phyloP scores from a whole-genome alignment of 2,113 vertebrate genomes.

The Anser cygnoides region DNA sequence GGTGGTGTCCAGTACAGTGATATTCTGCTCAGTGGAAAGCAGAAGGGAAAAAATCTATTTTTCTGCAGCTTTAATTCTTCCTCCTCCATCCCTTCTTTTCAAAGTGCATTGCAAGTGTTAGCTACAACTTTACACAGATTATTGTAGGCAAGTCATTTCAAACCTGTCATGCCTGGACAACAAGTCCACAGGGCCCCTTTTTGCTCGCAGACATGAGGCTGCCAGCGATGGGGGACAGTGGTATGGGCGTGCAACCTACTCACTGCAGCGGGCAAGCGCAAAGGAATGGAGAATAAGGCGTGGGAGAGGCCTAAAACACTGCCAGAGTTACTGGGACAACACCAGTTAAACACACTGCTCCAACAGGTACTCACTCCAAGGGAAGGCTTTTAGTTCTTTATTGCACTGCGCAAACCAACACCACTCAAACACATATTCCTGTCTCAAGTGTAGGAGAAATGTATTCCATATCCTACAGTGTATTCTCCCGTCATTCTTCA shows the following conservation, averaged over 20 bases:
- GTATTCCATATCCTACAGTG: neutral
- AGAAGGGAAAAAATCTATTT: neutral
- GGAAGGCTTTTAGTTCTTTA: neutral
- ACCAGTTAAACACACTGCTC: neutral
- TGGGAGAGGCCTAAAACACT: neutral
- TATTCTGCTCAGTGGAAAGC: neutral
- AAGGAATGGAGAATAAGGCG: neutral
- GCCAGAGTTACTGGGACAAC: conserved; percentile 7
- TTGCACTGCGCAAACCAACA: neutral
- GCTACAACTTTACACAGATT: neutral
- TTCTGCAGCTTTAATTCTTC: neutral
- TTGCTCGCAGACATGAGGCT: neutral
- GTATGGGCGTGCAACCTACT: neutral
- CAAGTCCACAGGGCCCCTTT: neutral
- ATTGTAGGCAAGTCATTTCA: neutral
- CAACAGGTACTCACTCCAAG: neutral
- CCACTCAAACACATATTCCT: neutral
- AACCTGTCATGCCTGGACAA: neutral
- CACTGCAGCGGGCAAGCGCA: neutral
- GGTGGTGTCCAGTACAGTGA: neutral
- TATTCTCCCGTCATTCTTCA: neutral
- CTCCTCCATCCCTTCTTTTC: neutral
- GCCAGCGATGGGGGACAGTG: neutral
- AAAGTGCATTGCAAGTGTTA: neutral
- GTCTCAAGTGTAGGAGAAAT: neutral